Percentiles rank a stretch among this genome's conserved stretches.
Evolutionary conservation across 2,113 vertebrate species (phyloP).

Genomic region (Paracanthobrama guichenoti): DNA sequence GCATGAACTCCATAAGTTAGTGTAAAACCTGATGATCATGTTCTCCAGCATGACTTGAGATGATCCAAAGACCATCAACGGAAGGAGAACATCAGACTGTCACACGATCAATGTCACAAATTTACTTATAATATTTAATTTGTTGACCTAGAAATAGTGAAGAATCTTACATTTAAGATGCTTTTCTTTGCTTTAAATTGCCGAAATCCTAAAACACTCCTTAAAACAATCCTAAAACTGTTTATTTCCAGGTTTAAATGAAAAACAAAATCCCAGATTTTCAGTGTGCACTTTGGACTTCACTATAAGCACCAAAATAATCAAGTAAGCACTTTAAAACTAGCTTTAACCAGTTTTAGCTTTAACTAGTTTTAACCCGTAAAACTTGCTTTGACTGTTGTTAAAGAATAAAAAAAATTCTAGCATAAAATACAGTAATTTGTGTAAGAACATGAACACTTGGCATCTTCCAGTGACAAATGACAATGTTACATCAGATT

Average conservation of each 20-base stretch:
- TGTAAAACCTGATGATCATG: neutral
- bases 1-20: neutral
- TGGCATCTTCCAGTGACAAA: neutral
- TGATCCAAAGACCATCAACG: neutral
- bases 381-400: neutral
- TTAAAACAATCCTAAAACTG: no score
- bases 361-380: no score
- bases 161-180: neutral
- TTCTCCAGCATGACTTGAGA: neutral
- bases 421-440: neutral
- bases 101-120: neutral
- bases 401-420: neutral
- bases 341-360: no score
- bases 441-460: neutral
- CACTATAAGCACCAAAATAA: neutral
- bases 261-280: neutral
- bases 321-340: neutral
- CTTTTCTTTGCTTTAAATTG: neutral
- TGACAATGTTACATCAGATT: neutral
- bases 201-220: neutral
- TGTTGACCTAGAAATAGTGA: neutral
- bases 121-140: neutral
- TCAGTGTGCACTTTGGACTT: neutral
- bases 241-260: neutral
- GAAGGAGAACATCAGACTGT: neutral